phyloP scores from a whole-genome alignment of 2,888 invertebrate species.

The Tinea semifulvella region DNA sequence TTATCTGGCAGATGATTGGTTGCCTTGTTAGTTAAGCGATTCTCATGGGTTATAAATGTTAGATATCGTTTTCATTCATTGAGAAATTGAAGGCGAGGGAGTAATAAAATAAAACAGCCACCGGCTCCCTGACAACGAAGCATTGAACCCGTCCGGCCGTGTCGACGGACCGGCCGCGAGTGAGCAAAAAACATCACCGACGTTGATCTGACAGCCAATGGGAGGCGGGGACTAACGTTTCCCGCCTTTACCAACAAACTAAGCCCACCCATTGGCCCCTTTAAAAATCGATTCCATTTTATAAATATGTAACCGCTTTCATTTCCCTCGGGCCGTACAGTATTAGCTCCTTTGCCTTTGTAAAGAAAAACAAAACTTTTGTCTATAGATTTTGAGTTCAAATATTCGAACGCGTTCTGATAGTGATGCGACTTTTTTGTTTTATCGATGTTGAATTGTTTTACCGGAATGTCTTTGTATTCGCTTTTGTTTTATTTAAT shows the following conservation, averaged over 20 bases:
- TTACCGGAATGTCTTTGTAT: constrained; percentile 61
- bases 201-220: constrained; percentile 48
- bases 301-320: constrained; percentile 66
- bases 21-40: too few relatives aligned
- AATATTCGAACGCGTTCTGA: constrained; percentile 24
- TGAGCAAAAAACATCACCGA: constrained; percentile 51
- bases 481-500: constrained; percentile 65
- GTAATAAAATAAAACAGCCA: too few relatives aligned
- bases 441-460: constrained; percentile 51
- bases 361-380: neutral
- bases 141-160: constrained; percentile 24
- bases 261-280: constrained; percentile 42
- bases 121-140: neutral
- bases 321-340: constrained; percentile 23
- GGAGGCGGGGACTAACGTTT: constrained; percentile 13
- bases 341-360: neutral
- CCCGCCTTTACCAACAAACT: constrained; percentile 4
- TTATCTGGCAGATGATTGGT: too few relatives aligned
- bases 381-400: constrained; percentile 21
- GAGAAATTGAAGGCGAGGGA: too few relatives aligned
- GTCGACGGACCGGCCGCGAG: constrained; percentile 44
- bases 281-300: constrained; percentile 67
- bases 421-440: constrained; percentile 33
- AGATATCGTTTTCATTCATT: too few relatives aligned
- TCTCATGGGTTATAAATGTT: too few relatives aligned